Conservation (phyloP, 2,113 vertebrate genomes). For the Rallus limicola region DNA sequence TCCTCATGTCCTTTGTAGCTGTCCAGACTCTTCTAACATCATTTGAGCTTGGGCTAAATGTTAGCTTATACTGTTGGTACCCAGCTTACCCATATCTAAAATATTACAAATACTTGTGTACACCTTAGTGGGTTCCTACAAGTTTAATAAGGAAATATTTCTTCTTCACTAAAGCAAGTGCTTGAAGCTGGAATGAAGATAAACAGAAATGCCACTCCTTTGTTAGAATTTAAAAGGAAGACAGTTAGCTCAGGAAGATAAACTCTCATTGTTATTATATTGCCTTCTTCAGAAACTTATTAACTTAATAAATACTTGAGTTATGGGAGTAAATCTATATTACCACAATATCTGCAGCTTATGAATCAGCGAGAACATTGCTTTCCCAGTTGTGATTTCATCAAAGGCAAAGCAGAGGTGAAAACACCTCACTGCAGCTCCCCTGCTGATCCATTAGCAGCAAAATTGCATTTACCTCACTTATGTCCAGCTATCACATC, state of each 20-base stretch:
- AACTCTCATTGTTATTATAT: neutral
- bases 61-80: neutral
- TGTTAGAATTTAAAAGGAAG: neutral
- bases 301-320: conserved; percentile 12
- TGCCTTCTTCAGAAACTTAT: neutral
- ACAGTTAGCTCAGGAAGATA: neutral
- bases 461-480: neutral
- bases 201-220: neutral
- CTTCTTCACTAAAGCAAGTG: neutral
- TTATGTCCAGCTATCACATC: neutral
- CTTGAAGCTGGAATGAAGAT: neutral
- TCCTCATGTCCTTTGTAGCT: neutral
- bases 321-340: neutral
- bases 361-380: neutral
- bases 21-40: neutral
- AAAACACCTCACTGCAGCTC: neutral
- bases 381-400: conserved; percentile 13
- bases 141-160: neutral
- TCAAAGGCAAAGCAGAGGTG: neutral
- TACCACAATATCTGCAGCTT: neutral
- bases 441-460: neutral
- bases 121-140: neutral
- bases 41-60: neutral
- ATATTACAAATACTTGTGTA: neutral
- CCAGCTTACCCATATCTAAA: neutral